Conservation (phyloP, 1,140 invertebrate genomes). For the fruit fly (Drosophila melanogaster) region DNA sequence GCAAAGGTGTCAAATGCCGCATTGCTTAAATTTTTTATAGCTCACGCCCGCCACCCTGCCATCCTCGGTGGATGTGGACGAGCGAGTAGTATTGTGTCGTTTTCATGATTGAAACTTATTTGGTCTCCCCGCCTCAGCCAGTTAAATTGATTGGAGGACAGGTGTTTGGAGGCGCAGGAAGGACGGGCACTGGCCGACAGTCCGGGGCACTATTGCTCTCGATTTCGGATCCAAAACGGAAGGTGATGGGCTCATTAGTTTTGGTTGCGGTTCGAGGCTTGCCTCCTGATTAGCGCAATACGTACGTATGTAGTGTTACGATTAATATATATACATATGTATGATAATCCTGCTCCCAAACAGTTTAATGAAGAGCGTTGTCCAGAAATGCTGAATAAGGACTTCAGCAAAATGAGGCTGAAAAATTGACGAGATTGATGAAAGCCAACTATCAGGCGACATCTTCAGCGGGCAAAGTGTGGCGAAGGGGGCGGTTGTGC, state of each 20-base stretch:
- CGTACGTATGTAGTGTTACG: slow-evolving; percentile 14
- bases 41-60: slow-evolving; percentile 42
- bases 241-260: slow-evolving; percentile 59
- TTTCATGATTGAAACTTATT: slow-evolving; percentile 71
- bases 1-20: slow-evolving; percentile 74
- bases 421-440: slow-evolving; percentile 45
- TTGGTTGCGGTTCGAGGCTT: slow-evolving; percentile 34
- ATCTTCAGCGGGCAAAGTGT: slow-evolving; percentile 6
- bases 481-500: slow-evolving; percentile 17
- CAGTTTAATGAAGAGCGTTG: not conserved
- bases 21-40: slow-evolving; percentile 78
- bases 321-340: not conserved
- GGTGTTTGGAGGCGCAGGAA: slow-evolving; percentile 8
- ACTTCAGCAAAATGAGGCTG: slow-evolving; percentile 12
- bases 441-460: slow-evolving; percentile 35
- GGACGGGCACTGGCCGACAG: too few species aligned
- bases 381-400: slow-evolving; percentile 15
- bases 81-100: slow-evolving; percentile 46
- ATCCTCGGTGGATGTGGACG: not conserved
- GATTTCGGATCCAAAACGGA: slow-evolving; percentile 23
- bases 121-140: slow-evolving; percentile 23
- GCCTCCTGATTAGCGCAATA: slow-evolving; percentile 46
- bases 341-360: not conserved
- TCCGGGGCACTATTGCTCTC: slow-evolving; percentile 33
- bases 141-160: slow-evolving; percentile 69